Evolutionary conservation across 2,888 invertebrate species (phyloP).

Genomic region (Lithosia quadra): DNA sequence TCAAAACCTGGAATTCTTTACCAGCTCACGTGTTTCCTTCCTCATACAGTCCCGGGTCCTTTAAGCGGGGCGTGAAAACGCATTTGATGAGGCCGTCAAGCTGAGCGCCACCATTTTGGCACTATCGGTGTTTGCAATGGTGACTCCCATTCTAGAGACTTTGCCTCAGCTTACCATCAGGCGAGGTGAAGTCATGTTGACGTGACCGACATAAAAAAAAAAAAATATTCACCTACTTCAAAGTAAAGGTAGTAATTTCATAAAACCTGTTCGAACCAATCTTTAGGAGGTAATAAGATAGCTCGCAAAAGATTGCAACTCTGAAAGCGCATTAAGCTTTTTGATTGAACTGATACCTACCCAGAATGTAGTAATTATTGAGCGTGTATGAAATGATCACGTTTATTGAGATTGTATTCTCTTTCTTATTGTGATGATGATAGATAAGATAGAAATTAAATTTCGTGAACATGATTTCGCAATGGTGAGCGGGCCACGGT

Average conservation of each 20-base stretch:
- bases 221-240: too few species aligned
- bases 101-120: too few species aligned
- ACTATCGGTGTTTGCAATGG: too few species aligned
- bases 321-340: conserved; percentile 25
- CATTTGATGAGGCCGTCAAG: too few species aligned
- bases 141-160: too few species aligned
- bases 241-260: conserved; percentile 52
- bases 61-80: too few species aligned
- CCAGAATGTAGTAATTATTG: conserved; percentile 24
- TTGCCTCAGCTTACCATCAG: too few species aligned
- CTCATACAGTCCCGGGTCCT: too few species aligned
- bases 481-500: conserved; percentile 64
- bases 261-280: conserved; percentile 58
- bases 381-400: conserved; percentile 26
- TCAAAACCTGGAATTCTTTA: too few species aligned
- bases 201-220: too few species aligned
- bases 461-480: conserved; percentile 68
- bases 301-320: conserved; percentile 32
- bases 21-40: too few species aligned
- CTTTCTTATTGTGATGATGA: conserved; percentile 30
- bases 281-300: conserved; percentile 46
- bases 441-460: conserved; percentile 45
- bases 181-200: too few species aligned
- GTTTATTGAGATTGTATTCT: conserved; percentile 25
- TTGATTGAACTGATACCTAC: conserved; percentile 24